Conservation (phyloP, 2,797 vertebrate species). For the Diplodus sargus region DNA sequence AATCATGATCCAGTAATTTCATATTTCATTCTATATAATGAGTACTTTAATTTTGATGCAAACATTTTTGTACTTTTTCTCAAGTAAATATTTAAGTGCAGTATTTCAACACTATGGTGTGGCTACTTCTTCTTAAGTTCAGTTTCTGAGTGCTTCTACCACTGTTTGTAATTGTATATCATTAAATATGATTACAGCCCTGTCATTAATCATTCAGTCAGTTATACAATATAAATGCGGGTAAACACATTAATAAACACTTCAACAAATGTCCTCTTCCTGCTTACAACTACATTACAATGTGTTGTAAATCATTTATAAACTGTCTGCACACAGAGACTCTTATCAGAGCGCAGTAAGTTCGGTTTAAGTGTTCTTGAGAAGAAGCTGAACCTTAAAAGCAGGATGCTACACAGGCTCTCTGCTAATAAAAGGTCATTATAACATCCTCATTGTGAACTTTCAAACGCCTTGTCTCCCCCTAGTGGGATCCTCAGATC, state of each 20-base stretch:
- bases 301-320: background rate
- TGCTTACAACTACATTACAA: background rate
- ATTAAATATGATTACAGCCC: background rate
- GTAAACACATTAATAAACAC: background rate
- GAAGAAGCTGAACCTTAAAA: constrained; percentile 16
- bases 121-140: too few relatives aligned
- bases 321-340: background rate
- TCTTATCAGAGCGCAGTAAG: background rate
- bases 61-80: too few relatives aligned
- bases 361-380: background rate
- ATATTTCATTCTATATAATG: too few relatives aligned
- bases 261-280: background rate
- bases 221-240: background rate
- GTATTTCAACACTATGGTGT: too few relatives aligned
- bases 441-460: constrained; percentile 19
- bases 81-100: too few relatives aligned
- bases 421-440: constrained; percentile 27
- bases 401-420: background rate
- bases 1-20: too few relatives aligned
- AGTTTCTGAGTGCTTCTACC: too few relatives aligned
- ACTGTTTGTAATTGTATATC: background rate
- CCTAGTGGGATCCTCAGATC: constrained; percentile 58
- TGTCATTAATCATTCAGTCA: background rate
- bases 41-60: too few relatives aligned
- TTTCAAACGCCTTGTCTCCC: constrained; percentile 66